phyloP scores from a whole-genome alignment of 1,140 invertebrate species.

The Drosophila sechellia region DNA sequence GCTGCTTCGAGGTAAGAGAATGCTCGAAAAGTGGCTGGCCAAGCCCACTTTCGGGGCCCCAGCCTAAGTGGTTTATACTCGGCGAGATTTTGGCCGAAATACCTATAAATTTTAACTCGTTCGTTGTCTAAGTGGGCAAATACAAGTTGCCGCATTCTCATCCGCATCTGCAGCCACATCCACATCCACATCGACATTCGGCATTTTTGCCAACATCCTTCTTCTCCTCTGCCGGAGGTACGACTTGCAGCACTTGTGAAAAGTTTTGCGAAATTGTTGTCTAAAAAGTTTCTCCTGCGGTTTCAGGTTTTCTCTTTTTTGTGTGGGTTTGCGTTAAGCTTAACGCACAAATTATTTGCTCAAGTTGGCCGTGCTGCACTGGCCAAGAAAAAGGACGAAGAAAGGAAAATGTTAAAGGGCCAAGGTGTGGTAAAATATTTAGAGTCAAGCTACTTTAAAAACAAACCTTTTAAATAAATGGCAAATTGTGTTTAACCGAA shows the following conservation, averaged over 20 bases:
- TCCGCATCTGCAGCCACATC: constrained; percentile 21
- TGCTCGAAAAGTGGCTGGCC: constrained; percentile 44
- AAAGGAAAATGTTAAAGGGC: constrained; percentile 28
- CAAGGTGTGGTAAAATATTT: constrained; percentile 47
- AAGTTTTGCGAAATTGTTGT: constrained; percentile 80
- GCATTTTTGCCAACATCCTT: constrained; percentile 25
- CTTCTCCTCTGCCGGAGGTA: constrained; percentile 1
- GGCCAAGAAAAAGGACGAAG: constrained; percentile 4
- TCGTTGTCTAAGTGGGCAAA: constrained; percentile 78
- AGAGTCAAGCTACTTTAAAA: constrained; percentile 3
- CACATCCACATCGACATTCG: constrained; percentile 49
- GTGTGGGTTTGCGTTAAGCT: constrained; percentile 67
- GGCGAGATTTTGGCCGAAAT: constrained; percentile 78
- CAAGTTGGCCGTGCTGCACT: constrained; percentile 54
- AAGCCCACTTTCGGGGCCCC: constrained; percentile 24
- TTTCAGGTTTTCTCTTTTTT: constrained; percentile 28
- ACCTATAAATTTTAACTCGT: constrained; percentile 82
- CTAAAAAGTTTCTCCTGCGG: constrained; percentile 74
- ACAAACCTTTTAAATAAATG: constrained; percentile 42
- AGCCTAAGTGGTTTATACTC: constrained; percentile 76
- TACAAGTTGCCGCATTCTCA: constrained; percentile 56
- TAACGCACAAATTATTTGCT: constrained; percentile 79
- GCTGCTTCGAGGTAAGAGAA: constrained; percentile 52
- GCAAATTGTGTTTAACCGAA: constrained; percentile 35
- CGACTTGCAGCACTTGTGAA: constrained; percentile 70